phyloP scores from a whole-genome alignment of 2,113 vertebrate genomes.

The Grammomys surdaster region DNA sequence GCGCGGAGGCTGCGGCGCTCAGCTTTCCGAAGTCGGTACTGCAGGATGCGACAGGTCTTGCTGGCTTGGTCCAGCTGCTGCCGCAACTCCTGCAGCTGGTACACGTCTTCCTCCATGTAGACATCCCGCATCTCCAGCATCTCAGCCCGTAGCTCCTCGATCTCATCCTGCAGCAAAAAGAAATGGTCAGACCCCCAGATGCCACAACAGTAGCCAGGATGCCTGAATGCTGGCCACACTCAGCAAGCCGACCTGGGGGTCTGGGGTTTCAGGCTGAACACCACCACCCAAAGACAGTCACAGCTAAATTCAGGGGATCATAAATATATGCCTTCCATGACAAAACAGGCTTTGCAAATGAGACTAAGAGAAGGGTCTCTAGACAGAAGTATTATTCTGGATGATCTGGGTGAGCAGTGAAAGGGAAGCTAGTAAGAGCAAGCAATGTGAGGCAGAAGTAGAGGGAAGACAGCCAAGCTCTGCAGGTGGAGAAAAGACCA shows the following conservation, averaged over 20 bases:
- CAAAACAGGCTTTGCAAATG: background rate
- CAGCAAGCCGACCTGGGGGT: background rate
- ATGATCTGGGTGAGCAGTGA: background rate
- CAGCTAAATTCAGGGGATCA: background rate
- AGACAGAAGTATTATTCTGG: background rate
- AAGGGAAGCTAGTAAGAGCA: background rate
- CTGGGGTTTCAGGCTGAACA: background rate
- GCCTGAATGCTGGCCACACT: background rate
- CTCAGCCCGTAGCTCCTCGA: constrained; percentile 97
- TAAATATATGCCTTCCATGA: background rate
- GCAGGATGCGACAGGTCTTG: constrained; percentile 98
- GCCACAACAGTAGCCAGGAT: background rate
- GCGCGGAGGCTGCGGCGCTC: constrained; percentile 97
- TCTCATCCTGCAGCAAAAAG: constrained; percentile 91
- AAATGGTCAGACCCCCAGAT: background rate
- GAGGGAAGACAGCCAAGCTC: background rate
- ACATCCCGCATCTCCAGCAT: constrained; percentile 99
- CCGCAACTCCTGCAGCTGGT: constrained; percentile 97
- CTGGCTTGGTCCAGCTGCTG: constrained; percentile 98
- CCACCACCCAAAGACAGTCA: background rate
- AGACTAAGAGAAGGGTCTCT: background rate
- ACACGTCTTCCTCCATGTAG: constrained; percentile 98
- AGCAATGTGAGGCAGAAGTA: background rate
- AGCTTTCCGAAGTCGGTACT: constrained; percentile 97
- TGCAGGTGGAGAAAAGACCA: background rate